These are phyloP conservation scores for Characodon lateralis DNA, from an alignment of 2,797 vertebrate genomes.

Conservation along the genomic window DNA sequence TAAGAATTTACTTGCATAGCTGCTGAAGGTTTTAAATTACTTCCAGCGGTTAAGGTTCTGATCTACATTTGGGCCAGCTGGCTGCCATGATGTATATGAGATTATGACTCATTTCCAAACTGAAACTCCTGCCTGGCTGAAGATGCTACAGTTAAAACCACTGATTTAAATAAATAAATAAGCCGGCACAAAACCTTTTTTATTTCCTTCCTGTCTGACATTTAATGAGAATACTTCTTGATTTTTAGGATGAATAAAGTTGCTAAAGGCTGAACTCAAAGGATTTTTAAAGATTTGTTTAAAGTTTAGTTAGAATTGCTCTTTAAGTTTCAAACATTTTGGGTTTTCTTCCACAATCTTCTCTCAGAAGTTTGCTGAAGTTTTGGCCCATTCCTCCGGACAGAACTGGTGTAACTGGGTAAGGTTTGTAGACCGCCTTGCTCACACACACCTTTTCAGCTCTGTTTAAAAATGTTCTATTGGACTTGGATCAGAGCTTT, in stretches of 20 bases:
- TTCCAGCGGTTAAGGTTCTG: not conserved
- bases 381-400: not conserved
- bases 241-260: no score
- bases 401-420: not conserved
- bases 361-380: not conserved
- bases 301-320: not conserved
- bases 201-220: not conserved
- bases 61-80: not conserved
- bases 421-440: not conserved
- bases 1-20: not conserved
- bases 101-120: not conserved
- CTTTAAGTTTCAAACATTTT: no score
- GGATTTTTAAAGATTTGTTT: not conserved
- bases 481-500: not conserved
- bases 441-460: not conserved
- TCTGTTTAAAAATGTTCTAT: not conserved
- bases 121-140: not conserved
- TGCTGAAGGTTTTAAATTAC: not conserved
- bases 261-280: not conserved
- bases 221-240: not conserved
- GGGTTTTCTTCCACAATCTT: no score
- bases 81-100: not conserved
- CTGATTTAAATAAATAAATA: not conserved
- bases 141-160: not conserved
- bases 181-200: not conserved